Evolutionary conservation across 1,140 invertebrate genomes (phyloP).

Genomic region (Zaprionus camerounensis): DNA sequence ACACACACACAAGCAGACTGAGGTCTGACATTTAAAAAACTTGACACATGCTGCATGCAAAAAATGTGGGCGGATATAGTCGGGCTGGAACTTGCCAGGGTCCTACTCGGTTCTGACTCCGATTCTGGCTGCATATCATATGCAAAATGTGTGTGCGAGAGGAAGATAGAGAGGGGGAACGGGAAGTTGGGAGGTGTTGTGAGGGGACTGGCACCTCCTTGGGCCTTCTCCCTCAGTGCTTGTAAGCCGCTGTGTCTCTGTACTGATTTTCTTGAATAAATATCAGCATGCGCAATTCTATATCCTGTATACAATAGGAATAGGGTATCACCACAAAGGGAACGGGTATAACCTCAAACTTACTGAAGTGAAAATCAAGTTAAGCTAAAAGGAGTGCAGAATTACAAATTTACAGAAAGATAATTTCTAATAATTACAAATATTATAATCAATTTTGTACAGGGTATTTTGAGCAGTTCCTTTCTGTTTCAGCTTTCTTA

Average conservation of each 20-base stretch:
- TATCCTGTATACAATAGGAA: slow-evolving; percentile 2
- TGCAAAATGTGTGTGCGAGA: slow-evolving; percentile 26
- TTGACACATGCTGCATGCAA: slow-evolving; percentile 66
- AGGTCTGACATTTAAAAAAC: slow-evolving; percentile 64
- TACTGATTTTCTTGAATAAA: slow-evolving; percentile 75
- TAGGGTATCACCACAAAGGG: not conserved
- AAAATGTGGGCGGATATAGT: slow-evolving; percentile 62
- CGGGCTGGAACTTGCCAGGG: slow-evolving; percentile 12
- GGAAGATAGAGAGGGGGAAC: slow-evolving; percentile 8
- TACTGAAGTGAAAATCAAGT: not conserved
- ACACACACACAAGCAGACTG: slow-evolving; percentile 28
- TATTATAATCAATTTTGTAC: not conserved
- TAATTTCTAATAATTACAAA: not conserved
- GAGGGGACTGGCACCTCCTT: not conserved
- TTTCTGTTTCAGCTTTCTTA: not conserved
- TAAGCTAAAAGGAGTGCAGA: not conserved
- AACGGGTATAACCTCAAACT: not conserved
- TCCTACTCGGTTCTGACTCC: slow-evolving; percentile 20
- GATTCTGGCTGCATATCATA: slow-evolving; percentile 61
- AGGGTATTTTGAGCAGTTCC: not conserved
- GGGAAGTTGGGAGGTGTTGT: not conserved
- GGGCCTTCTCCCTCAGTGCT: not conserved
- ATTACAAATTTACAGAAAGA: not conserved
- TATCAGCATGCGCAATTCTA: slow-evolving; percentile 61
- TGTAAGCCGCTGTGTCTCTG: slow-evolving; percentile 69